Conservation (phyloP, 2,113 vertebrate genomes). For the Vombatus ursinus region DNA sequence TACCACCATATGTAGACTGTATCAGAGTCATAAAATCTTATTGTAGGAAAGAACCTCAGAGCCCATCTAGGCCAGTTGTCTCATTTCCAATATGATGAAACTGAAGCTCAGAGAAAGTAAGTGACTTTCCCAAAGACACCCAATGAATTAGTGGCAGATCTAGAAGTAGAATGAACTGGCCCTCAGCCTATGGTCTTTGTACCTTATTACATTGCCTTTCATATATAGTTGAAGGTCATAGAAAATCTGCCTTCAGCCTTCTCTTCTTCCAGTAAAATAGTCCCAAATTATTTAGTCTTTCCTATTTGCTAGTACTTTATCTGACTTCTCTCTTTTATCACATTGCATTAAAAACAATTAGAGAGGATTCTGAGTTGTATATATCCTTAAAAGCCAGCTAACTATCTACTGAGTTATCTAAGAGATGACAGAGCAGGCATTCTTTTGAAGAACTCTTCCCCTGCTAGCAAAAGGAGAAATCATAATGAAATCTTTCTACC, state of each 20-base stretch:
- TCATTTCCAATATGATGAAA: not conserved
- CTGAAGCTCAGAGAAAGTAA: not conserved
- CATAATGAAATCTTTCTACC: not conserved
- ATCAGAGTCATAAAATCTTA: not conserved
- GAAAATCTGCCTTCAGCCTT: not conserved
- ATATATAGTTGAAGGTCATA: not conserved
- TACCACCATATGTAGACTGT: not conserved
- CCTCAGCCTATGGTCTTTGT: not conserved
- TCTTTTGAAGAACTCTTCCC: not conserved
- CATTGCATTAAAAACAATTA: not conserved
- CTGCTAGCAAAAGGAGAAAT: not conserved
- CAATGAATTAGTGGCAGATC: not conserved
- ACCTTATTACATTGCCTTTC: not conserved
- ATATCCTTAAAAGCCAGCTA: not conserved
- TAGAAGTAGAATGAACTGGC: not conserved
- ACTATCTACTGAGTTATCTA: not conserved
- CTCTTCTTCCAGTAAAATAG: not conserved
- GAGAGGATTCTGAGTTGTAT: not conserved
- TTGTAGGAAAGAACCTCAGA: not conserved
- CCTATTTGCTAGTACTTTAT: not conserved
- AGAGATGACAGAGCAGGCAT: not conserved
- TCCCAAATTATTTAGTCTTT: not conserved
- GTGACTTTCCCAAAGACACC: not conserved
- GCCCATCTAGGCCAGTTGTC: not conserved
- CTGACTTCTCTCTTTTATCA: not conserved